Evolutionary conservation across 2,797 vertebrate species (phyloP).

Genomic region (Naso thynnoides): DNA sequence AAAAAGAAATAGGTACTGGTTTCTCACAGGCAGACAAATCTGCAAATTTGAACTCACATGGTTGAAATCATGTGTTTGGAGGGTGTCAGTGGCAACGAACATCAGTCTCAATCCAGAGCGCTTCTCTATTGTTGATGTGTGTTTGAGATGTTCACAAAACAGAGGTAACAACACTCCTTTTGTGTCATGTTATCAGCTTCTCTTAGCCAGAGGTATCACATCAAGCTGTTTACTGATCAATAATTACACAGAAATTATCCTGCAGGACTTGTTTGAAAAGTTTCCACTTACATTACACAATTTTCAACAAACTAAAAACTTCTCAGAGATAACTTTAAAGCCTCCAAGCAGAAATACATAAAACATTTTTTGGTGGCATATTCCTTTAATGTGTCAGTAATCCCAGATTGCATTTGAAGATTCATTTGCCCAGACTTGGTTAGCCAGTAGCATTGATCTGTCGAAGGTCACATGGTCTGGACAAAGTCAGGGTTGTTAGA

Average conservation of each 20-base stretch:
- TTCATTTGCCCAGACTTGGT: conserved; percentile 23
- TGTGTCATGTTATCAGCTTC: no score
- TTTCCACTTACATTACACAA: background rate
- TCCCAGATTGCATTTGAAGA: conserved; percentile 18
- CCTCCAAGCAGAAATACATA: background rate
- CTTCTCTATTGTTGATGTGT: background rate
- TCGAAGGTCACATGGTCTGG: conserved; percentile 60
- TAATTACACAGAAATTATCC: background rate
- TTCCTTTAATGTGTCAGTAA: conserved; percentile 12
- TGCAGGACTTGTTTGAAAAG: background rate
- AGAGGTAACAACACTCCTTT: background rate
- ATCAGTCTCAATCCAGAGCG: background rate
- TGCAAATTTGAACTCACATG: conserved; percentile 49
- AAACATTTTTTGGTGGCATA: conserved; percentile 2
- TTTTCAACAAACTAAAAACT: background rate
- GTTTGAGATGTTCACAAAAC: background rate
- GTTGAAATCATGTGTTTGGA: conserved; percentile 46
- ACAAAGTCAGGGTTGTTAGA: conserved; percentile 79
- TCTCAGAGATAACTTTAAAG: background rate
- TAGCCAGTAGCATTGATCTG: conserved; percentile 45
- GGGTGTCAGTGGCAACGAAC: background rate
- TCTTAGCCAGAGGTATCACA: background rate
- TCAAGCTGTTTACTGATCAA: background rate
- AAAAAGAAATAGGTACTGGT: conserved; percentile 29
- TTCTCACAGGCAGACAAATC: conserved; percentile 51